Evolutionary conservation across 2,797 vertebrate genomes (phyloP).

Genomic region (Poliocrania exsul): DNA sequence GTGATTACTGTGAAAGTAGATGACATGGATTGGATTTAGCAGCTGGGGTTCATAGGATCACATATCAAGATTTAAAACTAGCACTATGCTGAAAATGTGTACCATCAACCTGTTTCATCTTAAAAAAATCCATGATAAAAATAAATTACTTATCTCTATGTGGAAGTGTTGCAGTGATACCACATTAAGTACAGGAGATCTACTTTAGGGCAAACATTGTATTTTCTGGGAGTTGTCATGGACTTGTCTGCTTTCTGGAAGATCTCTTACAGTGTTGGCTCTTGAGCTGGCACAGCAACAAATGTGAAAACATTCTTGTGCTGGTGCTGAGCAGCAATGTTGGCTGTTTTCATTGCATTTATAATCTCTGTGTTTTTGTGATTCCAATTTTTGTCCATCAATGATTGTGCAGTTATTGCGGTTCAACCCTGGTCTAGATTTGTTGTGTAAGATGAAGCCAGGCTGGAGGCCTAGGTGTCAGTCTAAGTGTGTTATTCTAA

Average conservation of each 20-base stretch:
- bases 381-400: background rate
- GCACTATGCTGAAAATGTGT: background rate
- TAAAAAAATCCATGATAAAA: background rate
- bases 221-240: background rate
- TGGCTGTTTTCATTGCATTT: background rate
- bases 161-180: background rate
- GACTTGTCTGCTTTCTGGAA: background rate
- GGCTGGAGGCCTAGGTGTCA: background rate
- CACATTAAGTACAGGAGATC: background rate
- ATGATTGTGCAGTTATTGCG: background rate
- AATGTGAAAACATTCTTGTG: background rate
- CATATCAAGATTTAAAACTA: background rate
- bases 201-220: background rate
- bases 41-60: background rate
- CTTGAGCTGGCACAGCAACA: background rate
- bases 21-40: background rate
- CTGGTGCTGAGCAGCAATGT: background rate
- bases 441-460: background rate
- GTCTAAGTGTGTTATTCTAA: background rate
- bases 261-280: background rate
- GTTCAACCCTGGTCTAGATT: background rate
- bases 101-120: background rate
- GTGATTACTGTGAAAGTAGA: background rate
- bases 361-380: background rate
- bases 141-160: background rate